These are phyloP conservation scores for Hemithea aestivaria DNA, from an alignment of 2,888 invertebrate genomes.

Conservation along the genomic window DNA sequence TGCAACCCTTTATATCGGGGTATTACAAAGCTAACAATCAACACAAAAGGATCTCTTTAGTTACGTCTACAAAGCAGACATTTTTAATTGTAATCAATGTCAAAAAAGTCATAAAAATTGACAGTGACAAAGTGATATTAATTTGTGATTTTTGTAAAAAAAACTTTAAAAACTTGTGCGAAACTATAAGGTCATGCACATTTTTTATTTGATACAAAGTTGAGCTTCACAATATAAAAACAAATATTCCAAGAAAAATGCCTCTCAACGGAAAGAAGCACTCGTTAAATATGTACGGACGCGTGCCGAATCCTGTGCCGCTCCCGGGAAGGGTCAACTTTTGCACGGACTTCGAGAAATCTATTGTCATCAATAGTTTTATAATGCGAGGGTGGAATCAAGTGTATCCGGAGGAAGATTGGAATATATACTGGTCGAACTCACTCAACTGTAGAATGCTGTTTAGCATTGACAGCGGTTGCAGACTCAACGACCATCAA, in stretches of 20 bases:
- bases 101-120: too few relatives aligned
- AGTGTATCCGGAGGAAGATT: constrained; percentile 91
- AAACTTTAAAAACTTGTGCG: too few relatives aligned
- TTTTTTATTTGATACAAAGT: too few relatives aligned
- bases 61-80: too few relatives aligned
- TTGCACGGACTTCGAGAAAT: constrained; percentile 52
- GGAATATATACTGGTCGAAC: constrained; percentile 97
- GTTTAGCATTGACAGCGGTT: constrained; percentile 77
- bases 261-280: constrained; percentile 78
- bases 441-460: constrained; percentile 92
- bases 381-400: constrained; percentile 82
- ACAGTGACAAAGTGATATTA: too few relatives aligned
- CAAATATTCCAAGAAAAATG: constrained; percentile 6
- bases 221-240: neutral
- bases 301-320: constrained; percentile 26
- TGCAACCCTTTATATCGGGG: constrained; percentile 3
- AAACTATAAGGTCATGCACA: too few relatives aligned
- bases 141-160: too few relatives aligned
- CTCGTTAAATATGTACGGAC: constrained; percentile 65
- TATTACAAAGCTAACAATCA: neutral
- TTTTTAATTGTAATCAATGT: too few relatives aligned
- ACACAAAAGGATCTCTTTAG: constrained; percentile 7
- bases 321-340: constrained; percentile 80
- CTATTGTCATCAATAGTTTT: constrained; percentile 46
- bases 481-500: constrained; percentile 86